A percentile compares a stretch with the other conserved stretches of the same genome.
Evolutionary conservation across 1,140 invertebrate species (phyloP).

Genomic region (Diorhabda carinulata): DNA sequence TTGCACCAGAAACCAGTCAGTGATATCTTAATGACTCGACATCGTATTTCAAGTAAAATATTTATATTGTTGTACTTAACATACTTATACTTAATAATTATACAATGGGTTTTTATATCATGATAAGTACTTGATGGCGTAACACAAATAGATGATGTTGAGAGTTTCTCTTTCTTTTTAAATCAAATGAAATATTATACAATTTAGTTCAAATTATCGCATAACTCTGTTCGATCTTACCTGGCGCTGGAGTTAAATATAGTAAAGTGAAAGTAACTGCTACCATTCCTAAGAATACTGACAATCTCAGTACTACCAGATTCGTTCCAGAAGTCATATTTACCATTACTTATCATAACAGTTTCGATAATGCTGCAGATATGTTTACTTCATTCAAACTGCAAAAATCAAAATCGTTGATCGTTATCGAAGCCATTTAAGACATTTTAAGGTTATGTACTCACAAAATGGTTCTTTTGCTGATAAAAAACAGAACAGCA

Average conservation of each 20-base stretch:
- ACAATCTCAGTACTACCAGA: constrained; percentile 33
- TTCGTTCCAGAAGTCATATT: constrained; percentile 33
- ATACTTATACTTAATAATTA: neutral
- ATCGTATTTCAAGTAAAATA: neutral
- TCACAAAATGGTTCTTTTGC: too few species aligned
- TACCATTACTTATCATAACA: neutral
- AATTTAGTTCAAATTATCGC: neutral
- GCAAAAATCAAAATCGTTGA: too few species aligned
- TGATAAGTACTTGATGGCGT: neutral
- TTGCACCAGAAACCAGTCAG: too few species aligned
- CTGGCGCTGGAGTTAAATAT: constrained; percentile 64
- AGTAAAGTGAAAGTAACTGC: constrained; percentile 62
- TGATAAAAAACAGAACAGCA: too few species aligned
- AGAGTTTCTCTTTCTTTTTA: neutral
- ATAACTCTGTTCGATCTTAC: constrained; percentile 46
- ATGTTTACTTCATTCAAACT: too few species aligned
- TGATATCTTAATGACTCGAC: too few species aligned
- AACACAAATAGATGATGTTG: neutral
- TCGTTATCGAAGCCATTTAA: too few species aligned
- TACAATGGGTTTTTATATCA: neutral
- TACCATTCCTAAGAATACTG: constrained; percentile 49
- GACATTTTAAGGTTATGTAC: too few species aligned
- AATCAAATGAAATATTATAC: neutral
- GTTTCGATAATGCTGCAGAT: too few species aligned
- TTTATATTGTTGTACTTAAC: neutral